A percentile compares a stretch with the other conserved stretches of the same genome.
Evolutionary conservation across 2,113 vertebrate genomes (phyloP).

Genomic region (Xenopus borealis): DNA sequence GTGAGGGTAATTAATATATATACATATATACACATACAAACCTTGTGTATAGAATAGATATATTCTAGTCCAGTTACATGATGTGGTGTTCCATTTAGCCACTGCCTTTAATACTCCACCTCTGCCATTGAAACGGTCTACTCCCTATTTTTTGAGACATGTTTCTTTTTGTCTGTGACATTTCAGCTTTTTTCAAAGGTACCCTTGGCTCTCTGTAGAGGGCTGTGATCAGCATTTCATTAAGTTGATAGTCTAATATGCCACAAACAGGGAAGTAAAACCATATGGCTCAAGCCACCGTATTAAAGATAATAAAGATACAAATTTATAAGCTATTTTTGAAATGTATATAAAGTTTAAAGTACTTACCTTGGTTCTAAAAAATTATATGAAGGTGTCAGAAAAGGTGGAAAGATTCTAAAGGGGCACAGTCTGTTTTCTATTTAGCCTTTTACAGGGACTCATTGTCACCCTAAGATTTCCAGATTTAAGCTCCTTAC

Average conservation of each 20-base stretch:
- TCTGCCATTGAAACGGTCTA: background rate
- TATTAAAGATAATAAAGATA: background rate
- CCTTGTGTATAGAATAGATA: background rate
- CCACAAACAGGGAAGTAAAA: background rate
- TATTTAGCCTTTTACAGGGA: too few species aligned
- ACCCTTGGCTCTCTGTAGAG: background rate
- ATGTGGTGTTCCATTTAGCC: background rate
- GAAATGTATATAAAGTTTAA: conserved; percentile 3
- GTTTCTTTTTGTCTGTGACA: conserved; percentile 11
- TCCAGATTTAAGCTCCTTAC: too few species aligned
- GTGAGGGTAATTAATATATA: too few species aligned
- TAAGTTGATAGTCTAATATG: too few species aligned
- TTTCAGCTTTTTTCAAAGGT: background rate
- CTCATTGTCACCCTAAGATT: background rate
- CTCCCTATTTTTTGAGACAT: background rate
- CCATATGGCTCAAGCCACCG: background rate
- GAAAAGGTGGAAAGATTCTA: background rate
- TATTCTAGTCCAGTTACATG: background rate
- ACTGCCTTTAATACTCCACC: background rate
- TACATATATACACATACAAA: too few species aligned
- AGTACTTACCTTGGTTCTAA: background rate
- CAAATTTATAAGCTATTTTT: conserved; percentile 2
- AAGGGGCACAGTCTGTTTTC: background rate
- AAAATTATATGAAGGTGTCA: background rate
- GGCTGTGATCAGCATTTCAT: background rate